Evolutionary conservation across 2,797 vertebrate genomes (phyloP).

Genomic region (Atherinosoma microstoma): DNA sequence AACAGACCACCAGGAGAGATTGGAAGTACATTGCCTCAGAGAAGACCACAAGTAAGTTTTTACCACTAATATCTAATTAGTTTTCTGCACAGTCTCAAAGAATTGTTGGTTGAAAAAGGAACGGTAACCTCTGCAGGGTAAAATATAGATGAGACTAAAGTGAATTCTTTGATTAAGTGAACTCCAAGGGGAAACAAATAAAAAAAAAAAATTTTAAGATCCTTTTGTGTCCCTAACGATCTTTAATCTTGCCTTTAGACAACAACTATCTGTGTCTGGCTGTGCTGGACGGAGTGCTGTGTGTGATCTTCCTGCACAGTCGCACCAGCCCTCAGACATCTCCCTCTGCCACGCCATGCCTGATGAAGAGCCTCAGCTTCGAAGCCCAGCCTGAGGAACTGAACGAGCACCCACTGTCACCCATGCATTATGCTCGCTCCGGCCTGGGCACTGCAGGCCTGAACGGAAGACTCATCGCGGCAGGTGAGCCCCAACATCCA

Average conservation of each 20-base stretch:
- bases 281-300: constrained; percentile 93
- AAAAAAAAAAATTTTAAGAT: too few relatives aligned
- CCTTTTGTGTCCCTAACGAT: background rate
- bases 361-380: constrained; percentile 96
- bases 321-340: constrained; percentile 95
- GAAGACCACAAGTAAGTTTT: constrained; percentile 94
- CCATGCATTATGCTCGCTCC: constrained; percentile 97
- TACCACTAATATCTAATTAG: background rate
- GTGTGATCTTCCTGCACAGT: constrained; percentile 97
- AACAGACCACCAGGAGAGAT: constrained; percentile 90
- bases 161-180: too few relatives aligned
- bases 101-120: background rate
- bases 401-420: constrained; percentile 90
- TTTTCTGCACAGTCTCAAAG: background rate
- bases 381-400: constrained; percentile 89
- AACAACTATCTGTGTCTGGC: constrained; percentile 97
- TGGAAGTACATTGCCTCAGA: constrained; percentile 99
- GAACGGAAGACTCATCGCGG: constrained; percentile 90
- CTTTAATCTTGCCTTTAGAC: constrained; percentile 72
- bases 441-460: constrained; percentile 93
- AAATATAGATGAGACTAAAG: too few relatives aligned
- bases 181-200: too few relatives aligned
- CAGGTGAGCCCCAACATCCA: constrained; percentile 80
- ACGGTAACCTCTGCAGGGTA: background rate
- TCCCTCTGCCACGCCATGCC: constrained; percentile 92